A percentile compares a stretch with the other conserved stretches of the same genome.
Conservation (phyloP, 2,797 vertebrate species). For the Fratercula arctica region DNA sequence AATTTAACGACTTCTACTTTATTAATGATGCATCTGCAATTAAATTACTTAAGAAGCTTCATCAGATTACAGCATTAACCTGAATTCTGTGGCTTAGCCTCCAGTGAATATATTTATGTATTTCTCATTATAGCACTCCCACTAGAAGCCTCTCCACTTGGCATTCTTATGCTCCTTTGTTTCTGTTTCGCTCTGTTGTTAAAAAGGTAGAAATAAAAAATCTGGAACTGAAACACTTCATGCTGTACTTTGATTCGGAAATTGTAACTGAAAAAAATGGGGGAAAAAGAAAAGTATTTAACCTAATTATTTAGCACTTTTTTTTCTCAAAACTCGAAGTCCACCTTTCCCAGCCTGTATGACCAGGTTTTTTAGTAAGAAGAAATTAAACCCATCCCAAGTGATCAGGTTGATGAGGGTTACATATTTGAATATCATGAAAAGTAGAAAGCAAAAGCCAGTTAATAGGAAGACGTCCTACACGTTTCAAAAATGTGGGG, state of each 20-base stretch:
- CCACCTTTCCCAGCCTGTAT: neutral
- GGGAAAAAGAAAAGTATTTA: neutral
- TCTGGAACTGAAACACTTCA: neutral
- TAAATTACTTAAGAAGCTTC: conserved; percentile 65
- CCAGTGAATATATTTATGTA: conserved; percentile 46
- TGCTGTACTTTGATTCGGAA: neutral
- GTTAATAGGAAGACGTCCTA: neutral
- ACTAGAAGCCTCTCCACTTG: neutral
- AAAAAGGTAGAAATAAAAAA: neutral
- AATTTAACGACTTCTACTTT: conserved; percentile 45
- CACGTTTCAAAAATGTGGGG: neutral
- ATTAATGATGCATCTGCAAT: conserved; percentile 59
- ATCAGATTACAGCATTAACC: conserved; percentile 58
- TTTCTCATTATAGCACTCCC: conserved; percentile 9
- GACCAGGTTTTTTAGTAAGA: neutral
- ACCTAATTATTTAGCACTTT: neutral
- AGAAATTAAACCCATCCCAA: neutral
- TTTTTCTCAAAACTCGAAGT: neutral
- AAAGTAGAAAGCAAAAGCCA: neutral
- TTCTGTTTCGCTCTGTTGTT: neutral
- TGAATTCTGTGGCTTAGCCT: conserved; percentile 46
- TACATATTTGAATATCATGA: too few relatives aligned
- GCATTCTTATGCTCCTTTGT: neutral
- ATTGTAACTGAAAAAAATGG: neutral
- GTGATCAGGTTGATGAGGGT: neutral